Evolutionary conservation across 1,140 invertebrate genomes (phyloP).

Genomic region (Hesperophylax magnus): DNA sequence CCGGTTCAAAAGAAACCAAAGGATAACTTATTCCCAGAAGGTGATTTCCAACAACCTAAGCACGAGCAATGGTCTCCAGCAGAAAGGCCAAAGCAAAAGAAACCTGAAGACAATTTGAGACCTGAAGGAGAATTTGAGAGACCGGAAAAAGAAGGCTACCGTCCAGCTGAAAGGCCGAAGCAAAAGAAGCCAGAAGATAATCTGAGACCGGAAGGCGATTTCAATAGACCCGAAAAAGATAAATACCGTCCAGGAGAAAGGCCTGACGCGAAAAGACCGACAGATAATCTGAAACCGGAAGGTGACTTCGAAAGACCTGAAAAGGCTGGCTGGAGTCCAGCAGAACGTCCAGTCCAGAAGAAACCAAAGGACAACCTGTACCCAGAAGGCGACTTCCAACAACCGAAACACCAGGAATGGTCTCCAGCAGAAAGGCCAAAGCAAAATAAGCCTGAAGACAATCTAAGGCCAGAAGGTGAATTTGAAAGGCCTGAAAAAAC

Average conservation of each 20-base stretch:
- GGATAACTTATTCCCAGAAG: slow-evolving; percentile 71
- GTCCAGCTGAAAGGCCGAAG: slow-evolving; percentile 65
- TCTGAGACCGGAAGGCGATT: slow-evolving; percentile 76
- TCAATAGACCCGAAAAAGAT: slow-evolving; percentile 68
- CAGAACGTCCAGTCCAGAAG: slow-evolving; percentile 62
- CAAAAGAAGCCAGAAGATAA: slow-evolving; percentile 69
- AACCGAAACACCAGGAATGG: slow-evolving; percentile 66
- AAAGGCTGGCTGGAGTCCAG: slow-evolving; percentile 62
- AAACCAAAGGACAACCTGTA: slow-evolving; percentile 72
- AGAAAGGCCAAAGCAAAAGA: slow-evolving; percentile 68
- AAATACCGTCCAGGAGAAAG: slow-evolving; percentile 64
- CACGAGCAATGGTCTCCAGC: slow-evolving; percentile 61
- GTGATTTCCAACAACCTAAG: slow-evolving; percentile 69
- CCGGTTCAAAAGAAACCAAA: slow-evolving; percentile 67
- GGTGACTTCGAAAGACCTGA: slow-evolving; percentile 69
- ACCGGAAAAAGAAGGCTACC: slow-evolving; percentile 64
- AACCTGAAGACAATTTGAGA: slow-evolving; percentile 70
- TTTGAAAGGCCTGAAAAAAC: slow-evolving; percentile 67
- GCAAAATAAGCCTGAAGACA: slow-evolving; percentile 73
- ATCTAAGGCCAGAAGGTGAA: slow-evolving; percentile 72
- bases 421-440: slow-evolving; percentile 71
- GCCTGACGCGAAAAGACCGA: slow-evolving; percentile 62
- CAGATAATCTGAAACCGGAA: slow-evolving; percentile 70
- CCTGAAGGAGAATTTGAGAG: slow-evolving; percentile 73
- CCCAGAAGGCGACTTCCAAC: slow-evolving; percentile 79